A percentile compares a stretch with the other conserved stretches of the same genome.
phyloP scores from a whole-genome alignment of 2,113 vertebrate genomes.

The Pholis gunnellus region DNA sequence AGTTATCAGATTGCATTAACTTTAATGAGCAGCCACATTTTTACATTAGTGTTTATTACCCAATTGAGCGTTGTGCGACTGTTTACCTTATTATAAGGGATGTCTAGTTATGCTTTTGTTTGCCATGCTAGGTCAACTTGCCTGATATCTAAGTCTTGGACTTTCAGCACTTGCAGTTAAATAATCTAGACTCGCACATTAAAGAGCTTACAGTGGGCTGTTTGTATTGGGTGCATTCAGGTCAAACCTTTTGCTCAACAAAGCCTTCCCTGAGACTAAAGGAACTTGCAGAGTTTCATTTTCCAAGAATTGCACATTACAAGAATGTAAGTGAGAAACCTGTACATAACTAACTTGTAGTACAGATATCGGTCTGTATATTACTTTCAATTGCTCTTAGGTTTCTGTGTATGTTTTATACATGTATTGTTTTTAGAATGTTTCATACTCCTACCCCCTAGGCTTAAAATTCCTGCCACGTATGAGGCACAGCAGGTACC shows the following conservation, averaged over 20 bases:
- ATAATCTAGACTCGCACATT: conserved; percentile 62
- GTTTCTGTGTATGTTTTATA: conserved; percentile 23
- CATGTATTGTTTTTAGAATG: conserved; percentile 22
- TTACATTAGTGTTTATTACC: conserved; percentile 8
- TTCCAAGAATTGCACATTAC: conserved; percentile 28
- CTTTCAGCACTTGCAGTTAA: conserved; percentile 57
- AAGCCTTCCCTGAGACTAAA: conserved; percentile 36
- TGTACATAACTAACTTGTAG: neutral
- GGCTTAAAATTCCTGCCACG: conserved; percentile 75
- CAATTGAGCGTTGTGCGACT: conserved; percentile 18
- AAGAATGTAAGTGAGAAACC: conserved; percentile 32
- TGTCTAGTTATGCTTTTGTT: conserved; percentile 35
- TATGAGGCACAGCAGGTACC: conserved; percentile 71
- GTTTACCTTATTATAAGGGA: conserved; percentile 51
- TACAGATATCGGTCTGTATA: neutral
- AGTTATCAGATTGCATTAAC: neutral
- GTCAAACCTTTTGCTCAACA: conserved; percentile 64
- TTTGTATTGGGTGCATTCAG: conserved; percentile 62
- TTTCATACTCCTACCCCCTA: conserved; percentile 40
- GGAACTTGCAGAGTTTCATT: conserved; percentile 47
- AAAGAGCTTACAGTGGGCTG: conserved; percentile 53
- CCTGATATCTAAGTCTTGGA: conserved; percentile 51
- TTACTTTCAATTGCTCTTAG: neutral
- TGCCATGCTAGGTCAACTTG: conserved; percentile 22
- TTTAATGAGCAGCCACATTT: conserved; percentile 15